Evolutionary conservation across 1,140 invertebrate genomes (phyloP), one percentile per base, ranked within the genome.

Genomic region (Drosophila busckii): DNA sequence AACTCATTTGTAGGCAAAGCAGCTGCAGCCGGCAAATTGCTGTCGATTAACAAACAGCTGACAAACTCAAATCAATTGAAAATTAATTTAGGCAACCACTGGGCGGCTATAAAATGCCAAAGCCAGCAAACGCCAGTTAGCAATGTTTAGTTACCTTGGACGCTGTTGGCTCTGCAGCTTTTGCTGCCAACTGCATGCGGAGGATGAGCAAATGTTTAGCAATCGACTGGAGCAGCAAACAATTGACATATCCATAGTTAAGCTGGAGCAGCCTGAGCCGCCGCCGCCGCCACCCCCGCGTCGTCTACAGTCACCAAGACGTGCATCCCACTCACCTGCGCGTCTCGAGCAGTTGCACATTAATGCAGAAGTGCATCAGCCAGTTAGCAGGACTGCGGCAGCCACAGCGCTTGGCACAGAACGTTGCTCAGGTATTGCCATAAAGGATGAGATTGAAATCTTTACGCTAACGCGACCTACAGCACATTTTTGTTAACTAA

Each of bases 401-500:
- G 1, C 6, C 8, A 0, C 7, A 12, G 2, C 23, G 9, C 7
- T 16, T 9, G 19, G 5, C 8, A 16, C 2, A 0, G 65, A 55
- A 2, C 53, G 64, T 0, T 10, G 7, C 6, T 68, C 70, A 15
- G 55, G 65, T 13, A n/a, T 60, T 3, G 28, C 40, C 31, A 29
- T 52, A 4, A 62, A 54, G 7, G 64, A 75, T 48, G 58, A 45
- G 40, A 75, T 76, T 28, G 61, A 78, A 40, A 19, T 61, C 22
- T 66, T 64, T 20, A 35, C 40, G 2, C n/a, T n/a, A n/a, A n/a
- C n/a, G n/a, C n/a, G n/a, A n/a, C n/a, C n/a, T n/a, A n/a, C n/a
- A n/a, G n/a, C n/a, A n/a, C n/a, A n/a, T n/a, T n/a, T n/a, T n/a
- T n/a, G n/a, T n/a, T n/a, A n/a, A n/a, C n/a, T n/a, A n/a, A n/a